Percentiles rank a stretch among this genome's conserved stretches.
Evolutionary conservation across 2,888 invertebrate species (phyloP).

Genomic region (Smittia aterrima): DNA sequence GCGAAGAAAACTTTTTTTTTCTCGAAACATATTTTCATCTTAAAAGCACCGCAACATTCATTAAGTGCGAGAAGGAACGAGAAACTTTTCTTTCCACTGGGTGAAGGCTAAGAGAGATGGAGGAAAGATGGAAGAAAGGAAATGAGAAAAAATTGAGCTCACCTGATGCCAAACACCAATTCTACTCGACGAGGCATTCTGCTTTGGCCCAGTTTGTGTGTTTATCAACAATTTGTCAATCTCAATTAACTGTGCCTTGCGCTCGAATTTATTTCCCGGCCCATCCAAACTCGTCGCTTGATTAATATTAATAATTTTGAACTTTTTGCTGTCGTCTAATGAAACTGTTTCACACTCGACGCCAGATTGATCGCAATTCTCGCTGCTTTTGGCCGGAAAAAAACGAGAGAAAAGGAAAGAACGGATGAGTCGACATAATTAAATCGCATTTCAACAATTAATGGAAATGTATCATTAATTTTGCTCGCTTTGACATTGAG

Average conservation of each 20-base stretch:
- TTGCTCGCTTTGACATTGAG: conserved; percentile 35
- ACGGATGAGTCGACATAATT: not conserved
- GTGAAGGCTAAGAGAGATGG: too few relatives aligned
- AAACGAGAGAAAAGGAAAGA: not conserved
- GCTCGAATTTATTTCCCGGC: not conserved
- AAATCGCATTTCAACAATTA: conserved; percentile 40
- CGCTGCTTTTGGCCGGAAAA: not conserved
- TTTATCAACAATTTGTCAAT: conserved; percentile 37
- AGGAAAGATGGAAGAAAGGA: too few relatives aligned
- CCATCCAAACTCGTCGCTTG: conserved; percentile 22
- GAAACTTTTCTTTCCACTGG: not conserved
- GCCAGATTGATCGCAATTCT: conserved; percentile 30
- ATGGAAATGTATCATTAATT: conserved; percentile 41
- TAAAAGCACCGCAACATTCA: conserved; percentile 16
- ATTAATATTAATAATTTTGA: conserved; percentile 41
- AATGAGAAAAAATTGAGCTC: conserved; percentile 10
- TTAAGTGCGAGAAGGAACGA: not conserved
- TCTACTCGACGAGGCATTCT: conserved; percentile 13
- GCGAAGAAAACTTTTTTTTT: not conserved
- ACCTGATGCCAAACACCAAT: conserved; percentile 40
- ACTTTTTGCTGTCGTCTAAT: conserved; percentile 34
- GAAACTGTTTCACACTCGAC: conserved; percentile 35
- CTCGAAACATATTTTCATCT: not conserved
- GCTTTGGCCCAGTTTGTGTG: conserved; percentile 4
- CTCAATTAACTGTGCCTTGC: conserved; percentile 40